phyloP scores from a whole-genome alignment of 2,797 vertebrate species.

The Ambastaia sidthimunki region DNA sequence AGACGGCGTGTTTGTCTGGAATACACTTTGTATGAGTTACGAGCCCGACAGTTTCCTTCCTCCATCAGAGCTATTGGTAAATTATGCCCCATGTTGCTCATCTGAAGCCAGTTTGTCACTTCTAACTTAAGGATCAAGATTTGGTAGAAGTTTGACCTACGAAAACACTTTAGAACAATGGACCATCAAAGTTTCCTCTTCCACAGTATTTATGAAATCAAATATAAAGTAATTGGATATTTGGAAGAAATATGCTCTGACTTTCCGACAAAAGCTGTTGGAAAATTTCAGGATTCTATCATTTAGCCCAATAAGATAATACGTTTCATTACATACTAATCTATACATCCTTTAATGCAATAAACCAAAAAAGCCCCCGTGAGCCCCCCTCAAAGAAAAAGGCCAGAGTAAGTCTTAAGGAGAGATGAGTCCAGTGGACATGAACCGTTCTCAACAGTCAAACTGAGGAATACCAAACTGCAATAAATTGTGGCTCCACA shows the following conservation, averaged over 20 bases:
- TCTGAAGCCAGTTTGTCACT: slow-evolving; percentile 45
- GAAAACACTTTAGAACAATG: slow-evolving; percentile 20
- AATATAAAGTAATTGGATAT: slow-evolving; percentile 56
- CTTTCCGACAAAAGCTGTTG: slow-evolving; percentile 38
- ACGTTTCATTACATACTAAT: slow-evolving; percentile 33
- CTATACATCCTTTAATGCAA: slow-evolving; percentile 27
- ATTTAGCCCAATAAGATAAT: slow-evolving; percentile 28
- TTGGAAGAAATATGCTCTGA: slow-evolving; percentile 43
- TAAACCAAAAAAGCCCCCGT: slow-evolving; percentile 26
- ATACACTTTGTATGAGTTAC: slow-evolving; percentile 28
- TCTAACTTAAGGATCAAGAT: slow-evolving; percentile 33
- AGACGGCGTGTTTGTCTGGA: slow-evolving; percentile 26
- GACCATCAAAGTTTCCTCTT: slow-evolving; percentile 51
- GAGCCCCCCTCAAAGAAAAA: slow-evolving; percentile 12
- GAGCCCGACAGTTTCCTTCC: slow-evolving; percentile 25
- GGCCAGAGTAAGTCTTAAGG: slow-evolving; percentile 28
- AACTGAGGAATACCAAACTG: slow-evolving; percentile 42
- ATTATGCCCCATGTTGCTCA: slow-evolving; percentile 34
- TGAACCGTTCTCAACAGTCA: slow-evolving; percentile 33
- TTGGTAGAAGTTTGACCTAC: slow-evolving; percentile 33
- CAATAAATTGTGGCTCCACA: slow-evolving; percentile 33
- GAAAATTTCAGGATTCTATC: slow-evolving; percentile 43
- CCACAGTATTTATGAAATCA: slow-evolving; percentile 48
- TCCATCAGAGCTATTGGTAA: slow-evolving; percentile 13
- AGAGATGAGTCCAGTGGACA: slow-evolving; percentile 38